Evolutionary conservation across 2,888 invertebrate genomes (phyloP).

Genomic region (Latheticus oryzae): DNA sequence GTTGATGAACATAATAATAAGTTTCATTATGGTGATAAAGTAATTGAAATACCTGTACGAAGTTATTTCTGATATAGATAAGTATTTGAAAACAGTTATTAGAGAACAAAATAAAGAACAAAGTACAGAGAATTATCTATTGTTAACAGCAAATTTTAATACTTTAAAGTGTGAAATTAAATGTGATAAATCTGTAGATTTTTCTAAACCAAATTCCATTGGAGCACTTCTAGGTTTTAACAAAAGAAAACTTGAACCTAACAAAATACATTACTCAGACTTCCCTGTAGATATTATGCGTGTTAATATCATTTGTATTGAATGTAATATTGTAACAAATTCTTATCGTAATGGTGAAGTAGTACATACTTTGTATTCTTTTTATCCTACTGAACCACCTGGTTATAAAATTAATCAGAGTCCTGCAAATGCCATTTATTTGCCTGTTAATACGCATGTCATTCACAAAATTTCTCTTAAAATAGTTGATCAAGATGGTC

Average conservation of each 20-base stretch:
- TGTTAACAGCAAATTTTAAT: conserved; percentile 1
- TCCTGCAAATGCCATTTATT: too few relatives aligned
- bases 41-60: conserved; percentile 36
- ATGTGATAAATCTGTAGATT: background rate
- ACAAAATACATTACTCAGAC: background rate
- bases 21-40: conserved; percentile 44
- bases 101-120: background rate
- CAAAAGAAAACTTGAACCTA: background rate
- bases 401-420: too few relatives aligned
- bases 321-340: too few relatives aligned
- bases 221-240: background rate
- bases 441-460: too few relatives aligned
- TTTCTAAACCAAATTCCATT: background rate
- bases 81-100: conserved; percentile 6
- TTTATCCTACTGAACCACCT: too few relatives aligned
- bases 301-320: background rate
- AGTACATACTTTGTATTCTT: too few relatives aligned
- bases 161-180: conserved; percentile 2
- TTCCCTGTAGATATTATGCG: background rate
- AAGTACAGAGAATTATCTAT: too few relatives aligned
- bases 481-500: too few relatives aligned
- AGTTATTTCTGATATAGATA: conserved; percentile 39
- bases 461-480: too few relatives aligned
- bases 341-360: too few relatives aligned
- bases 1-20: conserved; percentile 55